These are phyloP conservation scores for Apodemus sylvaticus DNA, from an alignment of 2,113 vertebrate genomes.

Conservation along the genomic window DNA sequence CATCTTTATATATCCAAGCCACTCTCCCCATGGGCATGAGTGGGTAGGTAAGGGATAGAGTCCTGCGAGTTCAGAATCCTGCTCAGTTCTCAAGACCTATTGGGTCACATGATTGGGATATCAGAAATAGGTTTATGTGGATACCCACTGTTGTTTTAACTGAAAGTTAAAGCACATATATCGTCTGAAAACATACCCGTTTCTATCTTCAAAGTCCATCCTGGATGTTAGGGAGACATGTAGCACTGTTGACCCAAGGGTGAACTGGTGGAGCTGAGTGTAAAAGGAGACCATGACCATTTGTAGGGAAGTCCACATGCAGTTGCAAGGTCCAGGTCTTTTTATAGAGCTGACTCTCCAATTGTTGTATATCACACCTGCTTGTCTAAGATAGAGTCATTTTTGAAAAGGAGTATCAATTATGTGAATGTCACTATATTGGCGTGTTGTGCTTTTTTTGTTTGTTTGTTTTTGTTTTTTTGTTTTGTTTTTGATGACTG, in stretches of 20 bases:
- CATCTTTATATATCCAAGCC: fast-evolving
- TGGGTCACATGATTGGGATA: background rate
- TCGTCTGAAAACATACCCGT: fast-evolving
- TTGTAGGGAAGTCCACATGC: background rate
- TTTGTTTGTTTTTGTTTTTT: too few species aligned
- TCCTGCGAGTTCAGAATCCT: fast-evolving
- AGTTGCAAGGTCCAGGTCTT: fast-evolving
- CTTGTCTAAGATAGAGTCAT: slow-evolving; percentile 83
- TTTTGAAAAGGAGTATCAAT: background rate
- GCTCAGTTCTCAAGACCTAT: background rate
- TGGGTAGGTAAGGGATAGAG: fast-evolving
- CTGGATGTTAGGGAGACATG: slow-evolving; percentile 93
- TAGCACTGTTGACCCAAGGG: slow-evolving; percentile 94
- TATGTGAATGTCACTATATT: slow-evolving; percentile 62
- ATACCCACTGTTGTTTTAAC: fast-evolving
- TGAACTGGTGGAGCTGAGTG: slow-evolving; percentile 89
- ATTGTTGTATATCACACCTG: fast-evolving
- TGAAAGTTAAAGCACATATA: fast-evolving
- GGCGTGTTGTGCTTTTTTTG: background rate
- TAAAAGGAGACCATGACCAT: slow-evolving; percentile 38
- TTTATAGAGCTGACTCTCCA: background rate
- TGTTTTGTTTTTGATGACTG: background rate
- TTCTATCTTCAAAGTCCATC: slow-evolving; percentile 89
- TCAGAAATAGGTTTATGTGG: background rate
- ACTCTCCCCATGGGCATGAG: background rate